These are phyloP conservation scores for Rousettus leschenaultii DNA, from an alignment of 2,113 vertebrate genomes.

Conservation along the genomic window DNA sequence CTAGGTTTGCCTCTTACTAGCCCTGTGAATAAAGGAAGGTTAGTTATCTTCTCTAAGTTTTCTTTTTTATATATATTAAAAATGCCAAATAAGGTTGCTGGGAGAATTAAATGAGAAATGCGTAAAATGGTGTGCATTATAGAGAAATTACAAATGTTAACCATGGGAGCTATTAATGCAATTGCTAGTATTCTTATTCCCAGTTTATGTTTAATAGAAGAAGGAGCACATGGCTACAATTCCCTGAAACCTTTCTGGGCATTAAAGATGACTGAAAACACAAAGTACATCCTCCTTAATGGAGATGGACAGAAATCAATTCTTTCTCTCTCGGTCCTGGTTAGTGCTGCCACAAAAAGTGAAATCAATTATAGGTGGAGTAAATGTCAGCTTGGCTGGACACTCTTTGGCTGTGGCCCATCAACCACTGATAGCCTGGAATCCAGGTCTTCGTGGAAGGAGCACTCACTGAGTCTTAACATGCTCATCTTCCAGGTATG, in stretches of 20 bases:
- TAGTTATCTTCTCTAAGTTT: not conserved
- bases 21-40: not conserved
- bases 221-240: not conserved
- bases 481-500: not conserved
- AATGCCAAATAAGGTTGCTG: not conserved
- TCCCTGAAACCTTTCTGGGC: not conserved
- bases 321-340: not conserved
- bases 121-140: not conserved
- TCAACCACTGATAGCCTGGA: not conserved
- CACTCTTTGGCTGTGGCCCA: fast-evolving
- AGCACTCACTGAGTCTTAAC: not conserved
- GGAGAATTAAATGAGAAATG: not conserved
- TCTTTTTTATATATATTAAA: not conserved
- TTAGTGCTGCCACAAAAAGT: not conserved
- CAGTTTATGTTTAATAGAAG: not conserved
- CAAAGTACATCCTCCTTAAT: not conserved
- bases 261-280: not conserved
- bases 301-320: not conserved
- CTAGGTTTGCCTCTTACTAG: not conserved
- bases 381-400: not conserved
- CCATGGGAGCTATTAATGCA: not conserved
- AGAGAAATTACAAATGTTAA: not conserved
- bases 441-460: not conserved
- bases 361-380: not conserved
- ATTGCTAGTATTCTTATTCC: not conserved